Evolutionary conservation across 92 coral and sea anemone genomes (phyloP).

Genomic region (Parazoanthus atlanticus): DNA sequence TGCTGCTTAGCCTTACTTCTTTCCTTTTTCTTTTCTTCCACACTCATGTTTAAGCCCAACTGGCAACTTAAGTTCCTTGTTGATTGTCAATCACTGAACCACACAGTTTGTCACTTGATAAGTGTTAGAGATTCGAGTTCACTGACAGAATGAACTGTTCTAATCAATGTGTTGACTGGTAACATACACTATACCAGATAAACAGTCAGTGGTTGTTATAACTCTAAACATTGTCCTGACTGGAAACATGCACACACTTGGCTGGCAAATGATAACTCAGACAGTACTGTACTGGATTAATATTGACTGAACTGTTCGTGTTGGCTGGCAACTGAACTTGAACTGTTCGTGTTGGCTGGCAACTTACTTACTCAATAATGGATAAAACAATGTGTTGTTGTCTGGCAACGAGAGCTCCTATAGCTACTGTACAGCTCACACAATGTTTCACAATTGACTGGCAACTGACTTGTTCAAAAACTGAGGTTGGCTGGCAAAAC

Average conservation of each 20-base stretch:
- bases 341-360: not conserved
- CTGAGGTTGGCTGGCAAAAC: constrained; percentile 6
- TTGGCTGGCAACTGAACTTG: not conserved
- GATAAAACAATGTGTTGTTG: not conserved
- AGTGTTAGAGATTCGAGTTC: not conserved
- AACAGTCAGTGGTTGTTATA: too few species aligned
- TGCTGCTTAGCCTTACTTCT: constrained; percentile 67
- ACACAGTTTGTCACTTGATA: too few species aligned
- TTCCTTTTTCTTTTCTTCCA: constrained; percentile 56
- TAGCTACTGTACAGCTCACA: not conserved
- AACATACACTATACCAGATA: too few species aligned
- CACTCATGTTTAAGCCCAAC: constrained; percentile 27
- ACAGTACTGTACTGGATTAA: not conserved
- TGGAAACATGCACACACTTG: not conserved
- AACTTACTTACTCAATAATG: not conserved
- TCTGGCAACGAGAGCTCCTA: not conserved
- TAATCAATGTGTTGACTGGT: too few species aligned
- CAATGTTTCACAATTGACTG: not conserved
- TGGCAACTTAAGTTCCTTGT: not conserved
- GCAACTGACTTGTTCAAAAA: not conserved
- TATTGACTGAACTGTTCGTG: not conserved
- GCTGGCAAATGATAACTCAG: not conserved
- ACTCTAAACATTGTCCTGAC: too few species aligned
- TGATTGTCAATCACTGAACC: too few species aligned
- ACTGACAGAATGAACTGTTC: too few species aligned